Percentiles rank a stretch among this genome's conserved stretches.
These are phyloP conservation scores for Chironomus tepperi DNA, from an alignment of 1,140 invertebrate genomes.

Conservation along the genomic window DNA sequence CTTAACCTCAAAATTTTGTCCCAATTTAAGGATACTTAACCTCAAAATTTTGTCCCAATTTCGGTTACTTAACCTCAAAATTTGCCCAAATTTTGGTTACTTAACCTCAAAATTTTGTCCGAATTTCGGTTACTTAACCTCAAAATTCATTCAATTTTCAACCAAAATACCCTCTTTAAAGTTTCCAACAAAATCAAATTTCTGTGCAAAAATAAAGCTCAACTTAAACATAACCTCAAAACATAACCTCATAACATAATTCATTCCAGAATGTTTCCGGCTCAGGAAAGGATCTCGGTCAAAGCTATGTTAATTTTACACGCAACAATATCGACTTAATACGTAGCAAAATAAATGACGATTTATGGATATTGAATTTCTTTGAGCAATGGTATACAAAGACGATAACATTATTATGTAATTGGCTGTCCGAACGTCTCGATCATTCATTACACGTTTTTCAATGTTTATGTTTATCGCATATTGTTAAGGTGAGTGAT, in stretches of 20 bases:
- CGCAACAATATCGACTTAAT: conserved; percentile 96
- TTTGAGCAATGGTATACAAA: conserved; percentile 97
- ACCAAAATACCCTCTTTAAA: too few relatives aligned
- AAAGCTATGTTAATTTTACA: conserved; percentile 96
- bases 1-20: too few relatives aligned
- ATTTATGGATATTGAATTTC: conserved; percentile 94
- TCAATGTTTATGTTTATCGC: conserved; percentile 93
- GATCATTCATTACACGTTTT: conserved; percentile 93
- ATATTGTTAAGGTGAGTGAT: conserved; percentile 80
- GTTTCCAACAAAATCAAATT: too few relatives aligned
- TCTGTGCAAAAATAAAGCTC: too few relatives aligned
- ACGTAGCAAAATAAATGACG: conserved; percentile 91
- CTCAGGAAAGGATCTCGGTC: conserved; percentile 88
- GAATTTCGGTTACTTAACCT: too few relatives aligned
- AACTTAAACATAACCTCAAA: neutral
- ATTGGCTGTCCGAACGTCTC: conserved; percentile 87
- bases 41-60: too few relatives aligned
- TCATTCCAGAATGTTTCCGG: conserved; percentile 70
- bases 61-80: too few relatives aligned
- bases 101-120: too few relatives aligned
- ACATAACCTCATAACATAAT: neutral
- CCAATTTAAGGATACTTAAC: too few relatives aligned
- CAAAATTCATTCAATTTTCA: too few relatives aligned
- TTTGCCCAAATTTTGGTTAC: too few relatives aligned
- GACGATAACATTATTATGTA: conserved; percentile 90